phyloP scores from a whole-genome alignment of 2,888 invertebrate genomes.

The Portevinia maculata region DNA sequence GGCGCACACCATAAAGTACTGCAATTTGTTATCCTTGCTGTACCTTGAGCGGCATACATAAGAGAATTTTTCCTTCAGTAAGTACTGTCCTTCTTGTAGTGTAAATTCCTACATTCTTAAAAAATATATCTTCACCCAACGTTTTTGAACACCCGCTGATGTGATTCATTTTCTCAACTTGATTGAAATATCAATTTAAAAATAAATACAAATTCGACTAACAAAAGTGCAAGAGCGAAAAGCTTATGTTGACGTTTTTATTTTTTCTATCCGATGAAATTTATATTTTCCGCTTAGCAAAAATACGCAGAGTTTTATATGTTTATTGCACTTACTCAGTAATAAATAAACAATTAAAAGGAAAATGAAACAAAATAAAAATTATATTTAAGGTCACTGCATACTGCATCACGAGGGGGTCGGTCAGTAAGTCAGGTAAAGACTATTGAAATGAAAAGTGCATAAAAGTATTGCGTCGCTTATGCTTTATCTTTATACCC shows the following conservation, averaged over 20 bases:
- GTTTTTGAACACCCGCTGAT: slow-evolving; percentile 36
- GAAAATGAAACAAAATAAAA: neutral
- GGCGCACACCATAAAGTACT: slow-evolving; percentile 1
- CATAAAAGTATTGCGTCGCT: slow-evolving; percentile 6
- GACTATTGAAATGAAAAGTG: neutral
- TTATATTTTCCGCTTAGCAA: neutral
- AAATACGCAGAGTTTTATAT: slow-evolving; percentile 3
- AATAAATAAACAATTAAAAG: neutral
- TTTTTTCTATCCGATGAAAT: too few species aligned
- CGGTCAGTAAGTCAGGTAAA: slow-evolving; percentile 14
- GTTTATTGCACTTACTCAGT: neutral
- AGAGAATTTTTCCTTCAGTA: neutral
- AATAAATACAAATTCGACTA: neutral
- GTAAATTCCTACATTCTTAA: neutral
- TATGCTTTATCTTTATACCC: slow-evolving; percentile 17
- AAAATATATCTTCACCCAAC: slow-evolving; percentile 30
- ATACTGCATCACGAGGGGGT: too few species aligned
- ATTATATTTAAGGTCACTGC: slow-evolving; percentile 13
- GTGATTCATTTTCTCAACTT: slow-evolving; percentile 37
- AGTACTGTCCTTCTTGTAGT: too few species aligned
- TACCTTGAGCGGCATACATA: neutral
- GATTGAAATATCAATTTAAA: slow-evolving; percentile 15
- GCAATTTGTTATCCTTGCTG: slow-evolving; percentile 40
- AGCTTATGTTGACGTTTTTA: too few species aligned
- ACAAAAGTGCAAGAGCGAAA: too few species aligned